Evolutionary conservation across 2,113 vertebrate genomes (phyloP), one percentile per base, ranked within the genome.

Genomic region (Acinonyx jubatus): DNA sequence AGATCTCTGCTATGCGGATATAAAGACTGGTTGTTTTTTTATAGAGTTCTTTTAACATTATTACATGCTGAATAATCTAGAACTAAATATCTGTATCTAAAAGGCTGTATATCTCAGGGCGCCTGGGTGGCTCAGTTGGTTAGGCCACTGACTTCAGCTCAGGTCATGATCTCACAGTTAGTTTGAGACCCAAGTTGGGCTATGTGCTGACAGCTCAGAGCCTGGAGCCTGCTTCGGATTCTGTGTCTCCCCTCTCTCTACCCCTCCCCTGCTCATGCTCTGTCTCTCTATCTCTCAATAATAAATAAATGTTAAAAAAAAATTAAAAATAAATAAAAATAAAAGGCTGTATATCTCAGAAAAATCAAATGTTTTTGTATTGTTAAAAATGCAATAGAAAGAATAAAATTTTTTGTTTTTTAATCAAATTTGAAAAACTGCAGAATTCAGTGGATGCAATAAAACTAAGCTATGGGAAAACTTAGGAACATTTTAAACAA

Each of bases 351-450:
- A n/a, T 48, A 19, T 66, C 45, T 45, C 45, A 45, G 7, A 92
- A 88, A 87, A 88, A 68, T 52, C 63, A 80, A 82, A 36, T 80
- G 36, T 65, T 36, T 81, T 55, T 88, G 18, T 88, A 88, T 55
- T 82, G 57, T 88, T 82, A 87, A 86, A 88, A 88, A 76, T 83
- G 78, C 45, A 76, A 68, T 19, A 73, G 55, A 41, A 96, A 96
- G 45, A 29, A 11, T 52, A 45, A 71, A 80, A 27, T 33, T 63
- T n/a, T 87, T 69, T 81, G 36, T 65, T 38, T 81, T 81, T 91
- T 84, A 69, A 92, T 92, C 55, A 66, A 45, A 74, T 96, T 33
- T 82, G 76, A 79, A 92, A 88, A 96, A 52, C 36, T 55, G 61
- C 33, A 63, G 33, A 82, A 76, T 66, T 88, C n/a, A 82, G 27